phyloP scores from a whole-genome alignment of 2,113 vertebrate genomes.

The Eurystomus gularis region DNA sequence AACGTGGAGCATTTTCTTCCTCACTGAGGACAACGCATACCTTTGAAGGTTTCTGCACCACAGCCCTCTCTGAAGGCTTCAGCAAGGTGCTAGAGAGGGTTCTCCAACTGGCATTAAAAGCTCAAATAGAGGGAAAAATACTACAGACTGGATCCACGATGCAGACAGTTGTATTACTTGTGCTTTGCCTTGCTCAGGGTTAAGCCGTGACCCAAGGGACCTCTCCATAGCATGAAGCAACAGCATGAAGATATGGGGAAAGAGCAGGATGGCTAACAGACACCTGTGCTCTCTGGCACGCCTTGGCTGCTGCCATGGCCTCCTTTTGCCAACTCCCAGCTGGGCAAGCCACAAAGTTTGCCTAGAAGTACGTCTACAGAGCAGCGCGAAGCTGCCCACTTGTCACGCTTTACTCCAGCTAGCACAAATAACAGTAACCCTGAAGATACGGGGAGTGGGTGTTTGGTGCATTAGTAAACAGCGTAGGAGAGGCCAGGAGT shows the following conservation, averaged over 20 bases:
- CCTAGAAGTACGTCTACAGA: background rate
- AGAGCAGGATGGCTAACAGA: background rate
- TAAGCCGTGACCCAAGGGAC: background rate
- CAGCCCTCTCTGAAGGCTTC: background rate
- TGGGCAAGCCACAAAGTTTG: background rate
- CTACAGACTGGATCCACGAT: background rate
- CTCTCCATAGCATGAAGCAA: background rate
- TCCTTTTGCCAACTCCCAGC: background rate
- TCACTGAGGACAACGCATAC: fast-evolving
- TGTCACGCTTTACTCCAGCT: background rate
- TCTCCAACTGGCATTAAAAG: background rate
- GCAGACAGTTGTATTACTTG: background rate
- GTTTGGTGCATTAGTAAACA: background rate
- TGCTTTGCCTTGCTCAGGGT: background rate
- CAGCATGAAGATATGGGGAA: fast-evolving
- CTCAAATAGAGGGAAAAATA: background rate
- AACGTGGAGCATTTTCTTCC: background rate
- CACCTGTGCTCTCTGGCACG: background rate
- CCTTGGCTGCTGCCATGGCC: background rate
- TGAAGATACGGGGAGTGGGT: background rate
- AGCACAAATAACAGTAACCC: background rate
- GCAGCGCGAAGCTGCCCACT: background rate
- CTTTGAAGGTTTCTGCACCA: background rate
- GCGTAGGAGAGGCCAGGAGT: background rate
- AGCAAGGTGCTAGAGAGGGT: too few species aligned